These are phyloP conservation scores for Pagetopsis macropterus DNA, from an alignment of 2,797 vertebrate species.

Conservation along the genomic window DNA sequence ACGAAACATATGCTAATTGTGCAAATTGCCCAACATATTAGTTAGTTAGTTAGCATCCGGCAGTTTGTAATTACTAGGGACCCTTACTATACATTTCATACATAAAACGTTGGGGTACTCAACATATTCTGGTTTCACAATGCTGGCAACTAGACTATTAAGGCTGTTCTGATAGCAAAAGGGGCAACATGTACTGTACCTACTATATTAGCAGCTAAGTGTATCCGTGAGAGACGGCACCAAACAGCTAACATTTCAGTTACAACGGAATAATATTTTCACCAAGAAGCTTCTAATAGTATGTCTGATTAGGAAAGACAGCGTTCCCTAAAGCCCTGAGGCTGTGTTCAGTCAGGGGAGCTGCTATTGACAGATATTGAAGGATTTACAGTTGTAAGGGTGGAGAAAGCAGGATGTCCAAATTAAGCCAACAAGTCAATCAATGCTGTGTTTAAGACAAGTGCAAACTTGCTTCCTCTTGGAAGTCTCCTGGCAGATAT, in stretches of 20 bases:
- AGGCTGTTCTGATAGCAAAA: too few relatives aligned
- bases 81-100: too few relatives aligned
- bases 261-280: constrained; percentile 67
- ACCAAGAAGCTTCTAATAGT: constrained; percentile 62
- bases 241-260: constrained; percentile 53
- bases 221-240: constrained; percentile 37
- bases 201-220: too few relatives aligned
- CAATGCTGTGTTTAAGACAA: constrained; percentile 70
- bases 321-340: constrained; percentile 59
- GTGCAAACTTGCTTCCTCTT: constrained; percentile 57
- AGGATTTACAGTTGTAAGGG: constrained; percentile 76
- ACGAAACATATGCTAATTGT: too few relatives aligned
- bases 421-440: constrained; percentile 77
- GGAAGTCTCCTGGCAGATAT: constrained; percentile 36
- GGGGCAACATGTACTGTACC: too few relatives aligned
- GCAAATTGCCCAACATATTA: too few relatives aligned
- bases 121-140: too few relatives aligned
- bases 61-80: too few relatives aligned
- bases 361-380: constrained; percentile 77
- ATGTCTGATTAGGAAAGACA: constrained; percentile 68
- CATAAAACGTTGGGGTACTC: too few relatives aligned
- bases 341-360: constrained; percentile 73
- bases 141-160: too few relatives aligned
- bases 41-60: too few relatives aligned
- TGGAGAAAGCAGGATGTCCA: constrained; percentile 75